Evolutionary conservation across 2,113 vertebrate genomes (phyloP), one percentile per base, ranked within the genome.

Genomic region (Steatornis caripensis): DNA sequence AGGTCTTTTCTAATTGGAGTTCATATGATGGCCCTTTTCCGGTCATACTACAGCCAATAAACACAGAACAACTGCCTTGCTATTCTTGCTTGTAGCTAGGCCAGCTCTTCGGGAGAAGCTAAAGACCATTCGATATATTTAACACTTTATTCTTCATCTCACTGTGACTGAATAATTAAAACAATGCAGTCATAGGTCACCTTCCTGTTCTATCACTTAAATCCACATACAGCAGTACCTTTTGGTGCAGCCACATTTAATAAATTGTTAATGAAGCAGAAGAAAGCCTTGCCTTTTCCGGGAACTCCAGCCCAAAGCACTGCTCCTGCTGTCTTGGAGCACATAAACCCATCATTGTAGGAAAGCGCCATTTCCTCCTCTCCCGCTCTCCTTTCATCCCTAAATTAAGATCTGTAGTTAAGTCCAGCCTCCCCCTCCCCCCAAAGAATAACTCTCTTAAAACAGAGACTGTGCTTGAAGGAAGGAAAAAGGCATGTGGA

Each of bases 271-370:
- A 92, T 37, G 90, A 92, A 87, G 84, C 72, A 86, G 75, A 86
- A 96, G 87, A 74, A 89, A 93, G 90, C 79, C 39, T 68, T 75
- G 87, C 66, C 27, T 89, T 54, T 89, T 89, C 91, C 29, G 7
- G 71, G 76, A 94, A 83, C 92, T 69, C 45, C 6, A 60, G 81
- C 89, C 81, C 48, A 74, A 65, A 90, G 81, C 70, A 27, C 27
- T 54, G 76, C 53, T 92, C 39, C 89, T 74, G 90, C 92, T 96
- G 88, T 54, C 92, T 82, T 84, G 55, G 80, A 46, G 8, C 84
- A 88, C 79, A 97, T 91, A 96, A 96, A 96, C 14, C 83, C 90
- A 78, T 51, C 88, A 89, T 90, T 97, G 95, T 88, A 75, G 90
- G 54, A 55, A 54, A 77, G 76, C 90, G 55, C 65, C 30, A 32